Conservation (phyloP, 2,888 invertebrate species). For the Pilophorus perplexus region DNA sequence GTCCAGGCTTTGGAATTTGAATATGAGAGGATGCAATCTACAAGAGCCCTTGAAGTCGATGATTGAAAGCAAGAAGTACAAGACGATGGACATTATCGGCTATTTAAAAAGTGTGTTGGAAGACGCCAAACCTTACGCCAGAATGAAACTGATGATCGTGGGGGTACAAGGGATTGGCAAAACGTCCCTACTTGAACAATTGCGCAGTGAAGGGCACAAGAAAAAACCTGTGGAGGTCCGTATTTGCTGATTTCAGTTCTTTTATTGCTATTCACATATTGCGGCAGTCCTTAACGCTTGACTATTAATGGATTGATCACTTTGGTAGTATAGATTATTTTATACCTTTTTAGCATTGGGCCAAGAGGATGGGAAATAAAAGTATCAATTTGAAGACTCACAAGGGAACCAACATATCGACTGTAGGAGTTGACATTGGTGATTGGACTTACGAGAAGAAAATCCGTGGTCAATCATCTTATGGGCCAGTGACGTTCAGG, state of each 20-base stretch:
- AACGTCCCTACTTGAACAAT: conserved; percentile 83
- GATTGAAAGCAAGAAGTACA: conserved; percentile 88
- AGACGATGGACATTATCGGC: conserved; percentile 91
- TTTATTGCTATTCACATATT: no score
- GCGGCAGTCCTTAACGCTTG: no score
- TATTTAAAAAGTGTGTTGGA: conserved; percentile 86
- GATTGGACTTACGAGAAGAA: conserved; percentile 91
- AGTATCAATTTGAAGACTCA: conserved; percentile 72
- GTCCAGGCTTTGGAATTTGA: conserved; percentile 93
- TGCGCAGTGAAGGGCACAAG: conserved; percentile 80
- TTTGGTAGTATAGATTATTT: no score
- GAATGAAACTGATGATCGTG: conserved; percentile 95
- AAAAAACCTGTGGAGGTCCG: conserved; percentile 66
- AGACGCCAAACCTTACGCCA: conserved; percentile 87
- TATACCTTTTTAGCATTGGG: conserved; percentile 86
- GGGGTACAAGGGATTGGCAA: conserved; percentile 86
- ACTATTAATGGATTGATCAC: no score
- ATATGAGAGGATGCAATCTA: conserved; percentile 82
- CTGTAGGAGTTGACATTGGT: conserved; percentile 96
- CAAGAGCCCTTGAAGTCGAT: conserved; percentile 86
- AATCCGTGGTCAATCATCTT: conserved; percentile 67
- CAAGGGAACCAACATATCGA: conserved; percentile 81
- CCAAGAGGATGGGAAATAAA: conserved; percentile 90
- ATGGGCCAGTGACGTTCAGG: conserved; percentile 78
- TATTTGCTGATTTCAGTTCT: no score